Evolutionary conservation across 2,797 vertebrate species (phyloP).

Genomic region (Tauraco hartlaubi): DNA sequence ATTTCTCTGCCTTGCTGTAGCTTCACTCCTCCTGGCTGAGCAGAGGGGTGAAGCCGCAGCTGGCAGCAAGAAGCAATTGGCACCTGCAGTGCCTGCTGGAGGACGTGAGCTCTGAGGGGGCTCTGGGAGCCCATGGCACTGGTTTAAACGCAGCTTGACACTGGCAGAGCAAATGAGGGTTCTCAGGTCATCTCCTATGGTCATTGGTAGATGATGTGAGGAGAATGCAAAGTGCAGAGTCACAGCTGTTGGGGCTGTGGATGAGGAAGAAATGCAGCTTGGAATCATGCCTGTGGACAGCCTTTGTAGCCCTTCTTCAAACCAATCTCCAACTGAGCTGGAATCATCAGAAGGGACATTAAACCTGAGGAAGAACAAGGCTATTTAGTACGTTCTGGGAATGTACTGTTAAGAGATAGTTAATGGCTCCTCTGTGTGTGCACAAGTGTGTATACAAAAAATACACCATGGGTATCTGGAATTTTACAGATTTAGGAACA

Average conservation of each 20-base stretch:
- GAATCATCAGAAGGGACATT: background rate
- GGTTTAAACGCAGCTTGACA: background rate
- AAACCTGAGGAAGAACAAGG: background rate
- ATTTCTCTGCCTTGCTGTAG: background rate
- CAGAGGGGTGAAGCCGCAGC: background rate
- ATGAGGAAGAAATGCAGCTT: background rate
- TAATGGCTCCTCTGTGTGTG: background rate
- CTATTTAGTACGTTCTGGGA: background rate
- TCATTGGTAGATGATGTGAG: background rate
- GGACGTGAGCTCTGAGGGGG: background rate
- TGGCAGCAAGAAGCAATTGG: background rate
- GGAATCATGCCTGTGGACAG: background rate
- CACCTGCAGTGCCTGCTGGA: background rate
- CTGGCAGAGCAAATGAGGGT: background rate
- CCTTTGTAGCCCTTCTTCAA: background rate
- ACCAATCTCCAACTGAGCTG: background rate
- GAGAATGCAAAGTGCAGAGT: background rate
- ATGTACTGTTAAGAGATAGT: background rate
- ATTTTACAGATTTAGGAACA: background rate
- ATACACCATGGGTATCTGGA: background rate
- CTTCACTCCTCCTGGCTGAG: background rate
- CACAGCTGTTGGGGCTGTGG: fast-evolving
- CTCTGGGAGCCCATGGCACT: background rate
- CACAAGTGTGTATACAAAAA: background rate
- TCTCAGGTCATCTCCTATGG: background rate